Percentiles rank a stretch among this genome's conserved stretches.
phyloP scores from a whole-genome alignment of 2,797 vertebrate species.

The Coregonus suidteri region DNA sequence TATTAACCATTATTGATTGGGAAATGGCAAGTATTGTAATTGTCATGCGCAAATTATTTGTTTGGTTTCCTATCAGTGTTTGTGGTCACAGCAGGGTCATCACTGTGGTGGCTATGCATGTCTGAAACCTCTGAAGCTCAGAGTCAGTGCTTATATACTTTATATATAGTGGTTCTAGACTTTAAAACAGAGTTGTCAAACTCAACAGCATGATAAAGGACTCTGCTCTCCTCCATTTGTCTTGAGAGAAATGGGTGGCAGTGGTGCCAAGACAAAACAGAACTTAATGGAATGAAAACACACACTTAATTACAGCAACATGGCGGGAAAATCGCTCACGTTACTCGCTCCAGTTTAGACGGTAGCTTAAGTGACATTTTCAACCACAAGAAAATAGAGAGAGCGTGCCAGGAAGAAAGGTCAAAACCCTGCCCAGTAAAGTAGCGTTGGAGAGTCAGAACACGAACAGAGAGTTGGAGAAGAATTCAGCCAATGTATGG shows the following conservation, averaged over 20 bases:
- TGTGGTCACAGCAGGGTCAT: not conserved
- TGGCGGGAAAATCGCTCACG: constrained; percentile 6
- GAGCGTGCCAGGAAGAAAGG: not conserved
- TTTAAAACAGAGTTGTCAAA: too few relatives aligned
- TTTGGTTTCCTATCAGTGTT: not conserved
- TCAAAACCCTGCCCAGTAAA: not conserved
- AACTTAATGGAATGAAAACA: constrained; percentile 12
- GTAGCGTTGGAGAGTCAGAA: not conserved
- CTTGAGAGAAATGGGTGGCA: constrained; percentile 15
- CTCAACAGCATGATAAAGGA: constrained; percentile 13
- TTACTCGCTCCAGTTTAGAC: not conserved
- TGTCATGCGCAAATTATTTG: not conserved
- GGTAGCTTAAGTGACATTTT: constrained; percentile 11
- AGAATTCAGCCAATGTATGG: not conserved
- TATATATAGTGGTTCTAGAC: not conserved
- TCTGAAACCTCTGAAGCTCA: not conserved
- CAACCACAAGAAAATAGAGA: not conserved
- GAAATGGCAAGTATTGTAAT: not conserved
- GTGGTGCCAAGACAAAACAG: constrained; percentile 10
- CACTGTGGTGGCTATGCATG: not conserved
- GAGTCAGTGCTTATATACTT: not conserved
- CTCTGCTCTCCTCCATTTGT: not conserved
- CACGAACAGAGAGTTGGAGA: not conserved
- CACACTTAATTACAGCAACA: constrained; percentile 26
- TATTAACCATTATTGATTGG: not conserved